Conservation (phyloP, 2,888 invertebrate genomes). For the Oscheius onirici region DNA sequence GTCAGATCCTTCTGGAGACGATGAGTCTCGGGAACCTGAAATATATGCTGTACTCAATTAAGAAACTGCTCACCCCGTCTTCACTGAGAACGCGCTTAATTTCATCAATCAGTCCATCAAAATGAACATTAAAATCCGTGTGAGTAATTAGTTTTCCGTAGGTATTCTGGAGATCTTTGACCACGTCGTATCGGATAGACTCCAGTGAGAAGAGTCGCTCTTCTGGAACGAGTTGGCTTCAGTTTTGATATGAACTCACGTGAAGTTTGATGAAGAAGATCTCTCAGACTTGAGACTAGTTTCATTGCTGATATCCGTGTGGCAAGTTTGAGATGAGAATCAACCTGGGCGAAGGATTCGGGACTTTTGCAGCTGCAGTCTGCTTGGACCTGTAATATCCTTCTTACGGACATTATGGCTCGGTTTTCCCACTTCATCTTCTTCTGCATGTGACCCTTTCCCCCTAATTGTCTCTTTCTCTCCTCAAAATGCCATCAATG, state of each 20-base stretch:
- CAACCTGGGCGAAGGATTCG: constrained; percentile 5
- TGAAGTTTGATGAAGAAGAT: constrained; percentile 26
- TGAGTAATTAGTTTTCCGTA: constrained; percentile 28
- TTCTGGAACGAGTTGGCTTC: too few species aligned
- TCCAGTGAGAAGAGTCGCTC: constrained; percentile 11
- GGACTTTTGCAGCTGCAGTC: constrained; percentile 19
- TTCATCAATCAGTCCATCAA: constrained; percentile 1
- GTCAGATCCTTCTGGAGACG: neutral
- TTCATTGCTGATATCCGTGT: constrained; percentile 30
- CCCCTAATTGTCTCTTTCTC: neutral
- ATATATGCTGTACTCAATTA: neutral
- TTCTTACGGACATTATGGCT: too few species aligned
- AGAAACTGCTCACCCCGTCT: constrained; percentile 2
- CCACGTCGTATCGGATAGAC: constrained; percentile 9
- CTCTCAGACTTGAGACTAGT: constrained; percentile 17
- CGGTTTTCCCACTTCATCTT: too few species aligned
- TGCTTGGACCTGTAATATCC: neutral
- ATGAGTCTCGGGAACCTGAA: constrained; percentile 6
- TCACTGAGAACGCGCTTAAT: constrained; percentile 3
- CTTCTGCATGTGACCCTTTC: too few species aligned
- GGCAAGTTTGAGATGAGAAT: constrained; percentile 19
- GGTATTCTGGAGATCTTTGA: constrained; percentile 23
- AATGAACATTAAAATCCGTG: constrained; percentile 22
- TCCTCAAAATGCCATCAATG: neutral
- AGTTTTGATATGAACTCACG: too few species aligned